Conservation (phyloP, 2,113 vertebrate species). For the Melanerpes aurifrons region DNA sequence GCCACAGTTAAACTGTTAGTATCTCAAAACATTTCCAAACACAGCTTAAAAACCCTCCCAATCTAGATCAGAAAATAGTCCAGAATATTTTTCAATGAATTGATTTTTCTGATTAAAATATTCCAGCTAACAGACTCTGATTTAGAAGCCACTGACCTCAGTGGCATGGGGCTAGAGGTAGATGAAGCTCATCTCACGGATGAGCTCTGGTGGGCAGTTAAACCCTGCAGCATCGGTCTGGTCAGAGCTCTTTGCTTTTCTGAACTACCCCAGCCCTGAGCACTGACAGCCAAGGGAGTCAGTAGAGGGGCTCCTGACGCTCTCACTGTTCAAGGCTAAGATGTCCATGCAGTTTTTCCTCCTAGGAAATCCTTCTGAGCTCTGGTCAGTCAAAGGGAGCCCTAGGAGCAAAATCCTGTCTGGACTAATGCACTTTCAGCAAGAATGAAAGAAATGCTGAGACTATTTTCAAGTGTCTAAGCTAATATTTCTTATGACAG, state of each 20-base stretch:
- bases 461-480: neutral
- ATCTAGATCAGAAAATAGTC: conserved; percentile 1
- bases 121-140: neutral
- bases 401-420: neutral
- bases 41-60: neutral
- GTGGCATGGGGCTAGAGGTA: accelerated
- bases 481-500: neutral
- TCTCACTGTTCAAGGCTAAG: neutral
- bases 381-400: neutral
- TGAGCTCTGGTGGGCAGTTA: neutral
- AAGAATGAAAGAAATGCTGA: neutral
- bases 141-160: neutral
- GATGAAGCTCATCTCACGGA: neutral
- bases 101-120: neutral
- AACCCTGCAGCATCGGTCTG: neutral
- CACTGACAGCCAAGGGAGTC: neutral
- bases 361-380: neutral
- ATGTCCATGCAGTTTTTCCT: neutral
- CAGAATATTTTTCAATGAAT: conserved; percentile 1
- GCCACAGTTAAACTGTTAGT: neutral
- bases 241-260: neutral
- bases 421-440: neutral
- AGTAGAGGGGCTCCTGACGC: neutral
- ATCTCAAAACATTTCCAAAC: neutral
- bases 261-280: neutral